These are phyloP conservation scores for Chaenogobius annularis DNA, from an alignment of 2,113 vertebrate genomes.

Conservation along the genomic window DNA sequence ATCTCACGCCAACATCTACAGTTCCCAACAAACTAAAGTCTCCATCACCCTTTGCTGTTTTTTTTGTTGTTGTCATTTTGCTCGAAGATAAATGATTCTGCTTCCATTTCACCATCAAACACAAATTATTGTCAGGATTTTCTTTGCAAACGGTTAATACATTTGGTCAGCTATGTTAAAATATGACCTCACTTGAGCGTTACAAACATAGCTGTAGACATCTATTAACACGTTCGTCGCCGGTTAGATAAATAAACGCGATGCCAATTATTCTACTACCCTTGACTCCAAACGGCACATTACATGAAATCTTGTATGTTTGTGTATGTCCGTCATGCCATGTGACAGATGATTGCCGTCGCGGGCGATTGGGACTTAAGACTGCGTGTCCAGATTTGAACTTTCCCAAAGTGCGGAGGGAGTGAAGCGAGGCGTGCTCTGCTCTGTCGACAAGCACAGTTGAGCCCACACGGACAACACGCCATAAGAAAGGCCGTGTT, in stretches of 20 bases:
- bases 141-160: neutral
- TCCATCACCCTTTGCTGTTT: neutral
- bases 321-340: slow-evolving; percentile 24
- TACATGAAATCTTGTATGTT: neutral
- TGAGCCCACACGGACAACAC: slow-evolving; percentile 38
- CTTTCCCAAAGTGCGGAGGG: slow-evolving; percentile 19
- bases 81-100: neutral
- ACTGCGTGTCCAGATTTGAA: slow-evolving; percentile 41
- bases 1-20: no score
- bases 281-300: slow-evolving; percentile 1
- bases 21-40: no score
- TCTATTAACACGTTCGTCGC: no score
- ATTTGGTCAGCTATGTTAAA: neutral
- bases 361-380: slow-evolving; percentile 50
- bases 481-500: slow-evolving; percentile 14
- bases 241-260: neutral
- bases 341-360: slow-evolving; percentile 49
- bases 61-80: neutral
- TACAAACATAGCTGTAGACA: neutral
- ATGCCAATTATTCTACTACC: neutral
- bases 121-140: neutral
- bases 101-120: no score
- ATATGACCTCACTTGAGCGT: neutral
- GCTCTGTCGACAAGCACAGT: slow-evolving; percentile 47
- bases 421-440: slow-evolving; percentile 42